Percentiles rank a stretch among this genome's conserved stretches.
These are phyloP conservation scores for Helobdella robusta DNA, from an alignment of 2,888 invertebrate genomes.

Conservation along the genomic window DNA sequence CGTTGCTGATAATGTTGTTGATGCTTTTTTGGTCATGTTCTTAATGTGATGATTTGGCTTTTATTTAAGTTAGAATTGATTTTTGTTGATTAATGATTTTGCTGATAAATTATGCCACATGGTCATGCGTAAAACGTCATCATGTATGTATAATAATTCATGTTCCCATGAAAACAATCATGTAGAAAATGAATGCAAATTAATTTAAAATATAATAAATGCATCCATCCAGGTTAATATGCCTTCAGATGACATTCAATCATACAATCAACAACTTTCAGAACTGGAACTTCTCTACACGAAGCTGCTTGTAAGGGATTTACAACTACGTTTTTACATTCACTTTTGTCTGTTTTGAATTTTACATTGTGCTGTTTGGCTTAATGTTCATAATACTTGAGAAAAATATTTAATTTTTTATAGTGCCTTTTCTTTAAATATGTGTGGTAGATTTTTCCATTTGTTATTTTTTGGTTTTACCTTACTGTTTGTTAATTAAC, in stretches of 20 bases:
- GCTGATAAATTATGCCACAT: no score
- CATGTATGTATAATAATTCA: no score
- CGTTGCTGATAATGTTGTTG: no score
- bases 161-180: no score
- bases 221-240: not conserved
- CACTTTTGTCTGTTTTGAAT: not conserved
- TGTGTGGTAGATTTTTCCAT: not conserved
- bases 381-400: not conserved
- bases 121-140: no score
- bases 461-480: not conserved
- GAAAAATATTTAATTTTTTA: not conserved
- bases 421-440: not conserved
- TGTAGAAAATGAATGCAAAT: no score
- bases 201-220: not conserved
- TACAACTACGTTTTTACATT: not conserved
- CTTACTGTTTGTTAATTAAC: not conserved
- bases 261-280: constrained; percentile 19
- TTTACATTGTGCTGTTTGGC: not conserved
- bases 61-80: no score
- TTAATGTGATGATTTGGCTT: no score
- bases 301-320: constrained; percentile 2
- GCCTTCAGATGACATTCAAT: not conserved
- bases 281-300: constrained; percentile 17
- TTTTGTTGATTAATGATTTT: no score
- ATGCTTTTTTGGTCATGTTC: no score